A percentile compares a stretch with the other conserved stretches of the same genome.
Evolutionary conservation across 2,113 vertebrate genomes (phyloP).

Genomic region (Sylvietta virens): DNA sequence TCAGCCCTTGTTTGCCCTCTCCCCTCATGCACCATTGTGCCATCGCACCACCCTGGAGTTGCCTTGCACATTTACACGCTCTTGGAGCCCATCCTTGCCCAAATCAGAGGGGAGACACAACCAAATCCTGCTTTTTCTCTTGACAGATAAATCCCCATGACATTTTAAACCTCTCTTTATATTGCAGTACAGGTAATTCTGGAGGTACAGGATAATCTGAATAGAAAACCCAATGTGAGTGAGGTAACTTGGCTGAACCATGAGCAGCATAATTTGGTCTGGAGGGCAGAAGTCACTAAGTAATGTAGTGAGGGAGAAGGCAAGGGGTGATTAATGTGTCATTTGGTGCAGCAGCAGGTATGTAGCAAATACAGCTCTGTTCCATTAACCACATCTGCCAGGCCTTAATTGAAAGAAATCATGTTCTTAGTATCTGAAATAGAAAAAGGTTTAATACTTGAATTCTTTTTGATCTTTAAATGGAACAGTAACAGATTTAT

Average conservation of each 20-base stretch:
- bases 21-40: rapidly evolving
- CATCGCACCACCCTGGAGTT: rapidly evolving
- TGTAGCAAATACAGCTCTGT: neutral
- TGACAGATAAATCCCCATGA: neutral
- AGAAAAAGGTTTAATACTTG: slow-evolving; percentile 23
- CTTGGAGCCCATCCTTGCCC: neutral
- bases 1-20: neutral
- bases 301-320: neutral
- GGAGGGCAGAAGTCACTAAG: slow-evolving; percentile 2
- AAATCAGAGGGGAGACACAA: neutral
- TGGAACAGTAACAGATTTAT: slow-evolving; percentile 27
- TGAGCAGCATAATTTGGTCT: neutral
- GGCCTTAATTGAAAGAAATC: slow-evolving; percentile 40
- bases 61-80: no score
- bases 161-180: neutral
- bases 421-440: neutral
- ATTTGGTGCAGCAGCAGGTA: slow-evolving; percentile 12
- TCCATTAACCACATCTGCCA: slow-evolving; percentile 25
- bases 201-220: neutral
- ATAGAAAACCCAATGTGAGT: neutral
- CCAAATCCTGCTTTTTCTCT: neutral
- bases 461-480: slow-evolving; percentile 46
- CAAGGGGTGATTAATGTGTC: neutral
- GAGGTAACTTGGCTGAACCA: neutral
- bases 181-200: neutral